These are phyloP conservation scores for Galemys pyrenaicus DNA, from an alignment of 2,113 vertebrate genomes.

Conservation along the genomic window DNA sequence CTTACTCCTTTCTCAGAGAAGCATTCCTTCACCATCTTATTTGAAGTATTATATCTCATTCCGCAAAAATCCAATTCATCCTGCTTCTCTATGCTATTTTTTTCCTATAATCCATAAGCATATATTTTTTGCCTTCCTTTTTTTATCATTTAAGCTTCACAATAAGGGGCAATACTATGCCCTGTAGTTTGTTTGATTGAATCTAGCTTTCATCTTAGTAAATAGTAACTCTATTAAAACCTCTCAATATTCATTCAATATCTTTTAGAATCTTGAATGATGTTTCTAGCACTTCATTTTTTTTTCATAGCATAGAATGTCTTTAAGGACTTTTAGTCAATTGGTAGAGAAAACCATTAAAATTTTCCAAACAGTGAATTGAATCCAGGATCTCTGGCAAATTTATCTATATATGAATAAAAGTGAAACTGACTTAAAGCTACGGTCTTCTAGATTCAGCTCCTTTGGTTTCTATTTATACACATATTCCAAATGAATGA, in stretches of 20 bases:
- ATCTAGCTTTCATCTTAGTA: neutral
- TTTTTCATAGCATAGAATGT: neutral
- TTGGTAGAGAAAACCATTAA: neutral
- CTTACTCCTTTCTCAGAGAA: neutral
- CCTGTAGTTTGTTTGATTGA: neutral
- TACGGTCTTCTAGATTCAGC: neutral
- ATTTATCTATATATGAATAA: neutral
- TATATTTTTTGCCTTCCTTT: neutral
- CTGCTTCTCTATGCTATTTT: neutral
- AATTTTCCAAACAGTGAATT: neutral
- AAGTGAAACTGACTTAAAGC: neutral
- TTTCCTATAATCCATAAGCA: neutral
- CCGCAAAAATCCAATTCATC: neutral
- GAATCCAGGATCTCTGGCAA: no score
- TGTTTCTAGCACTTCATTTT: neutral
- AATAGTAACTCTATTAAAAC: neutral
- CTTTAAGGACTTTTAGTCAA: neutral
- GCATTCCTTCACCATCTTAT: neutral
- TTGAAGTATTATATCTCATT: neutral
- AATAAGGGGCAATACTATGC: accelerated
- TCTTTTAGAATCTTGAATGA: neutral
- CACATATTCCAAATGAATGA: neutral
- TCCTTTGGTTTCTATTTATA: neutral
- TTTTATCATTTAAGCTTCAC: neutral
- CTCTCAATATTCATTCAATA: accelerated